These are phyloP conservation scores for Lathronympha strigana DNA, from an alignment of 2,888 invertebrate genomes.

Conservation along the genomic window DNA sequence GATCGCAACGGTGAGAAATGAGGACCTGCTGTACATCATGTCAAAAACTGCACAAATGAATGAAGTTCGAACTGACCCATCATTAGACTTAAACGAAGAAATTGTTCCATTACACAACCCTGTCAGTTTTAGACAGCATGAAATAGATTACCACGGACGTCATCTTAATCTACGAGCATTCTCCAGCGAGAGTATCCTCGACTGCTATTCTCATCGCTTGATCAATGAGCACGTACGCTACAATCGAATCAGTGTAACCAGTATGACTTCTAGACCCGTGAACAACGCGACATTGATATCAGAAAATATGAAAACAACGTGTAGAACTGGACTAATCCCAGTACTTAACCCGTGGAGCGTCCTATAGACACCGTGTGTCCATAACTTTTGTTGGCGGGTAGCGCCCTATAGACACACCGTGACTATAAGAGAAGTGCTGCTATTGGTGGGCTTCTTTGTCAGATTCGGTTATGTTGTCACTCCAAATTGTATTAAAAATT, in stretches of 20 bases:
- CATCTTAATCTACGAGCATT: constrained; percentile 31
- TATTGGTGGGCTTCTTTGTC: no score
- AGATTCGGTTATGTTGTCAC: no score
- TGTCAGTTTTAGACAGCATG: constrained; percentile 29
- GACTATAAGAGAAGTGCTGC: no score
- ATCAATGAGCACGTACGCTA: not conserved
- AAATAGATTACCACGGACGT: constrained; percentile 34
- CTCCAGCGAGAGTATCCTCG: constrained; percentile 21
- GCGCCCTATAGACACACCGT: no score
- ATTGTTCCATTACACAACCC: constrained; percentile 28
- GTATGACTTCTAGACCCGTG: not conserved
- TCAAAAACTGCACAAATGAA: constrained; percentile 2
- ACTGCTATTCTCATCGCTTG: not conserved
- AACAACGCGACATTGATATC: not conserved
- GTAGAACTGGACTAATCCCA: no score
- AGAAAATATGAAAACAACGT: no score
- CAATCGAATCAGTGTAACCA: not conserved
- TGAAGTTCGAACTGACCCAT: constrained; percentile 1
- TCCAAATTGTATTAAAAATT: no score
- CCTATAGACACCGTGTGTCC: no score
- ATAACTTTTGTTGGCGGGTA: no score
- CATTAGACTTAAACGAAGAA: constrained; percentile 17
- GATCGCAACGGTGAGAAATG: not conserved
- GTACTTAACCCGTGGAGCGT: no score
- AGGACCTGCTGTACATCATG: not conserved